phyloP scores from a whole-genome alignment of 2,113 vertebrate species.

The Enhydra lutris region DNA sequence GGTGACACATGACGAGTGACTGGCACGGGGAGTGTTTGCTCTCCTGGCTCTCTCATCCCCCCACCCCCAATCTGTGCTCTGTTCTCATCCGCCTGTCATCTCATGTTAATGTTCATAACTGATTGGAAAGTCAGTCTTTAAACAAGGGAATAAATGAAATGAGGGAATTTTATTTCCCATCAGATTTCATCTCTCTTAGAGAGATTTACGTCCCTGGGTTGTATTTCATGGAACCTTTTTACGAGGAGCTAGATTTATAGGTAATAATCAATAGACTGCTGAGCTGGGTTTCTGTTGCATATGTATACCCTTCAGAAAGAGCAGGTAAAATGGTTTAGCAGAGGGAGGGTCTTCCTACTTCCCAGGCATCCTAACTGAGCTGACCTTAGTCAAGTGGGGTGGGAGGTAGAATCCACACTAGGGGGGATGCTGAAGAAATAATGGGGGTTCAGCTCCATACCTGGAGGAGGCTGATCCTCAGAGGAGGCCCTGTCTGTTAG shows the following conservation, averaged over 20 bases:
- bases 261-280: constrained; percentile 59
- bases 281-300: constrained; percentile 46
- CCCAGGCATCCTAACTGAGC: neutral
- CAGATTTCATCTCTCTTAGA: constrained; percentile 64
- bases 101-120: constrained; percentile 20
- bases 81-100: neutral
- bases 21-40: neutral
- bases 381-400: neutral
- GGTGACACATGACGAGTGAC: neutral
- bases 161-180: constrained; percentile 70
- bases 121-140: constrained; percentile 66
- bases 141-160: constrained; percentile 68
- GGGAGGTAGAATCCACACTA: neutral
- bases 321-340: neutral
- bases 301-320: neutral
- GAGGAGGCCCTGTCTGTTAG: neutral
- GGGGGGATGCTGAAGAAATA: neutral
- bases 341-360: neutral
- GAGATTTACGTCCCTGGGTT: constrained; percentile 65
- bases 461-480: neutral
- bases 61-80: neutral
- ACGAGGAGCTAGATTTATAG: constrained; percentile 60
- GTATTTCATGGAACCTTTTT: constrained; percentile 68
- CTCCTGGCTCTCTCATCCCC: neutral
- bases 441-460: neutral